Evolutionary conservation across 2,888 invertebrate genomes (phyloP).

Genomic region (Globia sparganii): DNA sequence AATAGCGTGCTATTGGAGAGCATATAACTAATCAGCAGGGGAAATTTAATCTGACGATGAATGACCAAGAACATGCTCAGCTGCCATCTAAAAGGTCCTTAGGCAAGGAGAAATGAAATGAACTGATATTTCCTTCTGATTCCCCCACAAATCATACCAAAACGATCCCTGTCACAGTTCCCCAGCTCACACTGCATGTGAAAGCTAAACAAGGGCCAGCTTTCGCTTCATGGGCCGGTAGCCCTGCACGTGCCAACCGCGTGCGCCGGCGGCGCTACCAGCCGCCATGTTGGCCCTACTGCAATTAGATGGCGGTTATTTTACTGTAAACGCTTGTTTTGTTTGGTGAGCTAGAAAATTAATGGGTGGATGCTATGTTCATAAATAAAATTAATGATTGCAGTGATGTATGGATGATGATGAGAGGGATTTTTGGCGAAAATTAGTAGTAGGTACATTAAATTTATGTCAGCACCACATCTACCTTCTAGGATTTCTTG

Average conservation of each 20-base stretch:
- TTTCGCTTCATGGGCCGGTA: slow-evolving; percentile 72
- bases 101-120: neutral
- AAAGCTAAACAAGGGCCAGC: slow-evolving; percentile 72
- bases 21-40: neutral
- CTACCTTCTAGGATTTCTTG: neutral
- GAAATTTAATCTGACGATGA: neutral
- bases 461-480: neutral
- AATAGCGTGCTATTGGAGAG: neutral
- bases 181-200: slow-evolving; percentile 57
- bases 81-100: neutral
- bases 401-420: neutral
- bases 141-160: slow-evolving; percentile 43
- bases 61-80: neutral
- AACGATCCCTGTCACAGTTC: slow-evolving; percentile 49
- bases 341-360: slow-evolving; percentile 12
- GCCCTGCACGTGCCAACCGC: slow-evolving; percentile 66
- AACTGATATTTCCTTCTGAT: neutral
- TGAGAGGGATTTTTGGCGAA: too few species aligned
- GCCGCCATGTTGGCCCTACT: slow-evolving; percentile 62
- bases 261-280: slow-evolving; percentile 42
- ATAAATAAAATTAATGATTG: neutral
- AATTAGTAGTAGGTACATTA: too few species aligned
- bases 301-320: slow-evolving; percentile 57
- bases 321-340: slow-evolving; percentile 31
- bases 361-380: neutral